A percentile compares a stretch with the other conserved stretches of the same genome.
phyloP scores from a whole-genome alignment of 2,888 invertebrate genomes.

The Eurytoma californica region DNA sequence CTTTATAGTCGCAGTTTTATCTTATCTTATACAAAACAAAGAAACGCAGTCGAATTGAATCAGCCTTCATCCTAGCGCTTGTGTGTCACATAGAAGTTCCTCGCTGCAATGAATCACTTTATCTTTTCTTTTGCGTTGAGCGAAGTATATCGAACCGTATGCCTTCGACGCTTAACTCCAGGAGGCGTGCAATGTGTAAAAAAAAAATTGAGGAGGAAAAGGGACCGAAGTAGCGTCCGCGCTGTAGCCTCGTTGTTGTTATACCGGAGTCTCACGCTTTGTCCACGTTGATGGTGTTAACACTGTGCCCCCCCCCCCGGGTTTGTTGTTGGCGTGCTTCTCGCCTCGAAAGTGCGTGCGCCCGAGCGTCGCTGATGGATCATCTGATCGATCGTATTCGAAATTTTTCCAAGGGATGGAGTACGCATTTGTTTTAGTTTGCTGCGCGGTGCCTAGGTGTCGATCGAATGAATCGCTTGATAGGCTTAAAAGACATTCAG shows the following conservation, averaged over 20 bases:
- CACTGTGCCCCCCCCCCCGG: conserved; percentile 27
- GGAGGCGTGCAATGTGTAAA: conserved; percentile 25
- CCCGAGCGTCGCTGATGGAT: neutral
- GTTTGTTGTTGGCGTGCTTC: conserved; percentile 18
- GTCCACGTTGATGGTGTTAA: conserved; percentile 30
- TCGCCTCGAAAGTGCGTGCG: conserved; percentile 37
- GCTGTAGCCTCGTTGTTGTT: conserved; percentile 49
- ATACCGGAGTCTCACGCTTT: conserved; percentile 39
- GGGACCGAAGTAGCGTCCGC: conserved; percentile 13
- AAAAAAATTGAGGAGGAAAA: conserved; percentile 1
- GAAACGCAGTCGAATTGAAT: conserved; percentile 23
- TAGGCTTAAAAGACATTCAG: conserved; percentile 20
- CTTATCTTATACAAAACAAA: neutral
- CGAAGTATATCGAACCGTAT: conserved; percentile 24
- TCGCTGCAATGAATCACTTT: neutral
- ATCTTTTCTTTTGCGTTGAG: neutral
- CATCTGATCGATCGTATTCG: neutral
- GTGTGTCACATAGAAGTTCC: conserved; percentile 39
- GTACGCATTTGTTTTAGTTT: neutral
- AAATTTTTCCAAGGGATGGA: neutral
- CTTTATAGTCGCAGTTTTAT: no score
- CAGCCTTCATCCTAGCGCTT: conserved; percentile 18
- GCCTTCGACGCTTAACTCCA: conserved; percentile 51
- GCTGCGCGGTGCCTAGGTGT: conserved; percentile 42
- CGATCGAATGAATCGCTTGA: neutral